These are phyloP conservation scores for Oligia fasciuncula DNA, from an alignment of 2,888 invertebrate genomes.

Conservation along the genomic window DNA sequence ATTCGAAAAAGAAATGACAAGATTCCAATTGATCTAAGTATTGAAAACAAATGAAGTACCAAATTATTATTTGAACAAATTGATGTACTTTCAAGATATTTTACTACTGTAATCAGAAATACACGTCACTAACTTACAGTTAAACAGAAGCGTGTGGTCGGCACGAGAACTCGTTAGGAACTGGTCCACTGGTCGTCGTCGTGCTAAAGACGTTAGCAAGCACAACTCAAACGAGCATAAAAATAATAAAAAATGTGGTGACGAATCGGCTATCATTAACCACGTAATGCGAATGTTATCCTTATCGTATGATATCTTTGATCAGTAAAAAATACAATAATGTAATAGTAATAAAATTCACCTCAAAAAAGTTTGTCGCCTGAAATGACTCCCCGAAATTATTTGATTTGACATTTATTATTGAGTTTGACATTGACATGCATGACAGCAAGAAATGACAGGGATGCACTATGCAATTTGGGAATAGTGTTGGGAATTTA, in stretches of 20 bases:
- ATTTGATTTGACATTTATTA: slow-evolving; percentile 1
- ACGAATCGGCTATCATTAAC: slow-evolving; percentile 53
- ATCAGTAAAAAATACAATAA: slow-evolving; percentile 20
- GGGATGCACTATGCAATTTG: not conserved
- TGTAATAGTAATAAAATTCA: not conserved
- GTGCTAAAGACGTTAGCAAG: slow-evolving; percentile 30
- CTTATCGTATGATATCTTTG: slow-evolving; percentile 46
- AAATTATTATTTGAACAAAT: slow-evolving; percentile 20
- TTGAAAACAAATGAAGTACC: slow-evolving; percentile 42
- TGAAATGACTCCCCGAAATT: not conserved
- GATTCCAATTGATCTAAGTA: not conserved
- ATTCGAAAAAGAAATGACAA: slow-evolving; percentile 23
- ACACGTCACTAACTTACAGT: slow-evolving; percentile 75
- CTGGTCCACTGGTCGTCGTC: slow-evolving; percentile 73
- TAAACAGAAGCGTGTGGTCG: slow-evolving; percentile 69
- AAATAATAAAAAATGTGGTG: slow-evolving; percentile 52
- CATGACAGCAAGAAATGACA: not conserved
- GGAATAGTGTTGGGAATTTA: not conserved
- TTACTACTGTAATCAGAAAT: slow-evolving; percentile 29
- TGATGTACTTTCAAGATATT: slow-evolving; percentile 12
- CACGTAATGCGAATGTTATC: slow-evolving; percentile 49
- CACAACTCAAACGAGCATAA: slow-evolving; percentile 40
- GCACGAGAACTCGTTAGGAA: slow-evolving; percentile 75
- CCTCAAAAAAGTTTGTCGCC: slow-evolving; percentile 34
- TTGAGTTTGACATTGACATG: not conserved